Evolutionary conservation across 1,140 invertebrate species (phyloP).

Genomic region (Arion vulgaris): DNA sequence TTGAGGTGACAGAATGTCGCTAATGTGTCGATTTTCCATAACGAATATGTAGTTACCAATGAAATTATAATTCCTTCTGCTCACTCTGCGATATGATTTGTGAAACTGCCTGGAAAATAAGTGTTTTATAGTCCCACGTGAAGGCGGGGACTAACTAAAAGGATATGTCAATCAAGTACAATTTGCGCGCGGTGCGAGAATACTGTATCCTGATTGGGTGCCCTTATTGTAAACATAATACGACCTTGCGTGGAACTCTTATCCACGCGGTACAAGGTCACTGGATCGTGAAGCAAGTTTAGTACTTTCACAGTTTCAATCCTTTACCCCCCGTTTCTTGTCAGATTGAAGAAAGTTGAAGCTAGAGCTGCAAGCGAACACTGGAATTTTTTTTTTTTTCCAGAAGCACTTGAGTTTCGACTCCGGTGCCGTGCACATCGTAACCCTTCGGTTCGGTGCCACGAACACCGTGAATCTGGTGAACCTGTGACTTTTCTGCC

Average conservation of each 20-base stretch:
- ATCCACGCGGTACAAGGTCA: slow-evolving; percentile 24
- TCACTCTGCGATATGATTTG: background rate
- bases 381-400: too few species aligned
- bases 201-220: background rate
- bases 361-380: too few species aligned
- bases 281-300: background rate
- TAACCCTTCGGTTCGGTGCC: too few species aligned
- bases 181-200: background rate
- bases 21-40: background rate
- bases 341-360: too few species aligned
- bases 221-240: background rate
- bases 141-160: too few species aligned
- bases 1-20: background rate
- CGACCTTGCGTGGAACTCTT: background rate
- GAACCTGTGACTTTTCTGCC: too few species aligned
- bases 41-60: background rate
- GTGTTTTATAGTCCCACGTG: background rate
- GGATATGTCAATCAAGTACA: background rate
- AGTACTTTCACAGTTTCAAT: background rate
- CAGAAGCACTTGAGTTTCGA: too few species aligned
- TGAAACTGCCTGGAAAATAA: background rate
- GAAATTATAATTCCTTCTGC: background rate
- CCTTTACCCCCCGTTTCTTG: background rate
- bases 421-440: too few species aligned
- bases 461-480: too few species aligned